Conservation (phyloP, 2,797 vertebrate species). For the Tokudaia tokunoshimensis region DNA sequence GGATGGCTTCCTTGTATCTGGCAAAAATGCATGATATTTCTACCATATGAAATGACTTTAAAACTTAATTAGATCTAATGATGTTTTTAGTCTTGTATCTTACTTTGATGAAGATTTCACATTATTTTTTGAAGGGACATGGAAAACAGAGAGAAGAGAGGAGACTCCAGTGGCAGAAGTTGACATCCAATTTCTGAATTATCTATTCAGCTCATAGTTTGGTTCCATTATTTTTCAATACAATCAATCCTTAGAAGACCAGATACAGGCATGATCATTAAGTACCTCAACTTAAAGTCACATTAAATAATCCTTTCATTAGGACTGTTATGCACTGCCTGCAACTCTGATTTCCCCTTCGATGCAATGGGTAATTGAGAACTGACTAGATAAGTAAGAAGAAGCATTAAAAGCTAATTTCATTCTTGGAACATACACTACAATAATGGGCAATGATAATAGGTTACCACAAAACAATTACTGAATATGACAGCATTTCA, state of each 20-base stretch:
- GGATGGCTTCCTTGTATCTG: neutral
- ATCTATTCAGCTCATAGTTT: neutral
- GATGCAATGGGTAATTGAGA: constrained; percentile 72
- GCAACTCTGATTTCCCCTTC: constrained; percentile 50
- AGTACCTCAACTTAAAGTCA: constrained; percentile 55
- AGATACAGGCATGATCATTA: constrained; percentile 32
- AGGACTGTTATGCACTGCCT: constrained; percentile 33
- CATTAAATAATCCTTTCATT: constrained; percentile 64
- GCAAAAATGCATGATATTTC: neutral
- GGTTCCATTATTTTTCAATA: constrained; percentile 49
- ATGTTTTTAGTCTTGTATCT: neutral
- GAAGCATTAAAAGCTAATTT: constrained; percentile 77
- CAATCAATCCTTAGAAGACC: constrained; percentile 33
- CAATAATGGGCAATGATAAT: constrained; percentile 67
- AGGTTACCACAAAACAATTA: constrained; percentile 68
- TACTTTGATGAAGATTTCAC: neutral
- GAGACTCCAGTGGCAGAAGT: neutral
- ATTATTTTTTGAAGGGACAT: neutral
- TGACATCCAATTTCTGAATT: constrained; percentile 35
- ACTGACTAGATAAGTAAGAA: constrained; percentile 71
- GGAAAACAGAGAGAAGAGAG: neutral
- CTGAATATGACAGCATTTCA: constrained; percentile 49
- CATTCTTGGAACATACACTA: constrained; percentile 71
- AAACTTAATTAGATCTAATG: neutral
- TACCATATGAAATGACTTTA: neutral